Conservation (phyloP, 1,140 invertebrate species). For the Eumeta japonica region DNA sequence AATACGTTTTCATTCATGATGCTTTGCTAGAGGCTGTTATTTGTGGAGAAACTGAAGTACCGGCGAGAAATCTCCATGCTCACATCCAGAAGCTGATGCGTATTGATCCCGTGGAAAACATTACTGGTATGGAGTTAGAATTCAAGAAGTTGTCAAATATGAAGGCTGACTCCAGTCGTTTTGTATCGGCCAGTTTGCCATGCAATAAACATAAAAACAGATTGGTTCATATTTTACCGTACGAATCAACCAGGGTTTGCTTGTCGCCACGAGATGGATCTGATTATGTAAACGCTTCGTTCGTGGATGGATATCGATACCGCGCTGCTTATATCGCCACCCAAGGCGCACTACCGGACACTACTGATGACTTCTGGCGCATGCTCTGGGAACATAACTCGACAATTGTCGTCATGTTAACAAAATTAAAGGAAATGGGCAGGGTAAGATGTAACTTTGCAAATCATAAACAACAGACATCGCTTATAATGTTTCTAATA, state of each 20-base stretch:
- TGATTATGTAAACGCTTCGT: constrained; percentile 98
- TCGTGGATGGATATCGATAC: constrained; percentile 93
- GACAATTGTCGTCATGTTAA: constrained; percentile 98
- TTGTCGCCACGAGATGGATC: constrained; percentile 93
- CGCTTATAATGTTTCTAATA: constrained; percentile 5
- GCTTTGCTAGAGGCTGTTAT: constrained; percentile 93
- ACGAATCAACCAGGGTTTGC: constrained; percentile 93
- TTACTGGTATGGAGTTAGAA: constrained; percentile 96
- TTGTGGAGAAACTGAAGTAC: constrained; percentile 91
- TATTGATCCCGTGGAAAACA: constrained; percentile 76
- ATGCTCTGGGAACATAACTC: constrained; percentile 99
- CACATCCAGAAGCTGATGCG: constrained; percentile 93
- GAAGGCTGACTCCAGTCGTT: constrained; percentile 90
- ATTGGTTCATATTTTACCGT: constrained; percentile 95
- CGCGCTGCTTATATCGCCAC: constrained; percentile 96
- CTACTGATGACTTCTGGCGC: constrained; percentile 97
- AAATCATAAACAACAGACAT: too few species aligned
- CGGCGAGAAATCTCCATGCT: constrained; percentile 85
- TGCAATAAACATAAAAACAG: constrained; percentile 99
- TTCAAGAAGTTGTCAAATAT: constrained; percentile 97
- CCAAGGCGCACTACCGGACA: constrained; percentile 93
- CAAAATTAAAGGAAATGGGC: constrained; percentile 96
- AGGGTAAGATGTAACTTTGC: constrained; percentile 64
- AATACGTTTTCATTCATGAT: constrained; percentile 99
- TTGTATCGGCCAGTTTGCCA: constrained; percentile 92